A percentile compares a stretch with the other conserved stretches of the same genome.
Conservation (phyloP, 2,797 vertebrate species). For the Alfaro cultratus region DNA sequence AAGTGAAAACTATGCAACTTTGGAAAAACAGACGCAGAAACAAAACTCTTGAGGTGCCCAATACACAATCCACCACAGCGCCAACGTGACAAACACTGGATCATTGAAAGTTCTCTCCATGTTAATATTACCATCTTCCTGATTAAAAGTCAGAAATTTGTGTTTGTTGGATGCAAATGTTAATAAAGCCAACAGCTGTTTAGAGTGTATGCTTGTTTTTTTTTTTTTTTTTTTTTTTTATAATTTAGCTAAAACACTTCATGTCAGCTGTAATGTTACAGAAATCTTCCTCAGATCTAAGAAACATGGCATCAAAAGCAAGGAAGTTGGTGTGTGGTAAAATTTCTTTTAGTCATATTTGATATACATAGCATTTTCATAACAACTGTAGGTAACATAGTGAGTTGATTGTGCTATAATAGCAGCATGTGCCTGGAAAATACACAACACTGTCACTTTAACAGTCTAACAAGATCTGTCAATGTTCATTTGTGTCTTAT, state of each 20-base stretch:
- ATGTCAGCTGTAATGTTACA: background rate
- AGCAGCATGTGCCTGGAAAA: too few relatives aligned
- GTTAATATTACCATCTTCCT: background rate
- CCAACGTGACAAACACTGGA: background rate
- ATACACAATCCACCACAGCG: background rate
- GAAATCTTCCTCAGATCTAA: background rate
- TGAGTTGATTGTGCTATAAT: too few relatives aligned
- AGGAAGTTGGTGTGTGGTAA: background rate
- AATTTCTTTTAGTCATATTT: too few relatives aligned
- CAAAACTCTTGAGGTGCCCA: background rate
- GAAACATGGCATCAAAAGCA: background rate
- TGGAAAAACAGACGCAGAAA: background rate
- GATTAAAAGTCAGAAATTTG: background rate
- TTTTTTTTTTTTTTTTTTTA: background rate
- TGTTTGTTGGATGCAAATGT: background rate
- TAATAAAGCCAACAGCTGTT: background rate
- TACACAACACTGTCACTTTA: background rate
- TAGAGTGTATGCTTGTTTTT: background rate
- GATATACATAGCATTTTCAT: too few relatives aligned
- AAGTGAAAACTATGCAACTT: constrained; percentile 11
- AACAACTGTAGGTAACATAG: too few relatives aligned
- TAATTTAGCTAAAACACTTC: background rate
- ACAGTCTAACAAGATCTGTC: background rate
- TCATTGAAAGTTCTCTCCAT: background rate
- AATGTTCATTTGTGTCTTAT: background rate